Evolutionary conservation across 1,140 invertebrate species (phyloP).

Genomic region (Megalonaias nervosa): DNA sequence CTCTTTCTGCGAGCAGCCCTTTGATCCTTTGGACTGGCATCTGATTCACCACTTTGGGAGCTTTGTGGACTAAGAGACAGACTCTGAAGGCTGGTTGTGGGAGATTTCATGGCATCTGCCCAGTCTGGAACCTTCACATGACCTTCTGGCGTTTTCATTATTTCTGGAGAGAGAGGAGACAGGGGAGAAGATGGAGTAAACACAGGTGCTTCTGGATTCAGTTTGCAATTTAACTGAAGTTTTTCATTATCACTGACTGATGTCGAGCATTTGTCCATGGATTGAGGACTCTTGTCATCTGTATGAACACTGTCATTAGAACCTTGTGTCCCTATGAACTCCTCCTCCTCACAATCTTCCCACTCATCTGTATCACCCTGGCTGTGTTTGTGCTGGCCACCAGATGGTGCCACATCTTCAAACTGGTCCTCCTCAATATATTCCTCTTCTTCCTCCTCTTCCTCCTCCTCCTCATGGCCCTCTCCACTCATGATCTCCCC

Average conservation of each 20-base stretch:
- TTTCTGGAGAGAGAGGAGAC: slow-evolving; percentile 35
- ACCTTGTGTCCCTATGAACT: slow-evolving; percentile 23
- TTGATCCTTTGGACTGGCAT: not conserved
- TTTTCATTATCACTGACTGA: slow-evolving; percentile 29
- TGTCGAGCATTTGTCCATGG: slow-evolving; percentile 23
- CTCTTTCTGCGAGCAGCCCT: not conserved
- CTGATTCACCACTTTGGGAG: slow-evolving; percentile 22
- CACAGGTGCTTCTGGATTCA: slow-evolving; percentile 40
- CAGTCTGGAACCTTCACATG: slow-evolving; percentile 37
- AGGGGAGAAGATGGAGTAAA: slow-evolving; percentile 38
- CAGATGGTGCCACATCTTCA: slow-evolving; percentile 8
- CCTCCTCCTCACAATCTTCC: slow-evolving; percentile 40
- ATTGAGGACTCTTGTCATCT: slow-evolving; percentile 30
- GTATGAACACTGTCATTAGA: slow-evolving; percentile 23
- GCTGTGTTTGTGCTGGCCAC: slow-evolving; percentile 10
- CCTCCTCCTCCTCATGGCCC: slow-evolving; percentile 31
- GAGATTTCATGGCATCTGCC: slow-evolving; percentile 37
- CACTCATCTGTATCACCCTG: slow-evolving; percentile 40
- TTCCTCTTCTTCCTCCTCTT: slow-evolving; percentile 25
- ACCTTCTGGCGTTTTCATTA: slow-evolving; percentile 38
- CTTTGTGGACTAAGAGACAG: slow-evolving; percentile 5
- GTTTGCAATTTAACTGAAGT: slow-evolving; percentile 17
- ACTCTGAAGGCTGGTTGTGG: slow-evolving; percentile 21
- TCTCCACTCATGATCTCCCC: slow-evolving; percentile 28
- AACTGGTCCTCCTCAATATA: slow-evolving; percentile 39